These are phyloP conservation scores for Notarius quadriscutis DNA, from an alignment of 2,113 vertebrate genomes.

Conservation along the genomic window DNA sequence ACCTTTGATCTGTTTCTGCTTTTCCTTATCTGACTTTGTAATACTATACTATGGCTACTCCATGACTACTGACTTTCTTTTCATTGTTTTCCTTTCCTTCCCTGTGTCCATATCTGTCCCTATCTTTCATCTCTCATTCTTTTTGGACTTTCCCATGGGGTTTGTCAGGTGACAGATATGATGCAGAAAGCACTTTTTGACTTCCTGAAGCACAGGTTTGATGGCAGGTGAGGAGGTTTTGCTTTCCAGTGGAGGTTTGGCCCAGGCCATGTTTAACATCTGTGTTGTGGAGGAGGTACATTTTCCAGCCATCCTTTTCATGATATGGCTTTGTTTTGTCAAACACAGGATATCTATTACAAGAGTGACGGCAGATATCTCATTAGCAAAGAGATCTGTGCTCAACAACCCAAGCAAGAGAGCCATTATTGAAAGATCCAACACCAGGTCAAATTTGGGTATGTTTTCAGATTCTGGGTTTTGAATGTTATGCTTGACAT, in stretches of 20 bases:
- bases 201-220: constrained; percentile 99
- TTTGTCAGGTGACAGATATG: constrained; percentile 96
- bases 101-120: constrained; percentile 9
- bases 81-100: constrained; percentile 39
- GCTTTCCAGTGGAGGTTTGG: background rate
- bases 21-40: constrained; percentile 11
- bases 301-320: constrained; percentile 54
- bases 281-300: background rate
- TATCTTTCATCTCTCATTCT: constrained; percentile 50
- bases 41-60: background rate
- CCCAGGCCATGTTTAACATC: background rate
- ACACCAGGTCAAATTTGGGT: constrained; percentile 95
- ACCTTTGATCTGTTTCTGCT: constrained; percentile 7
- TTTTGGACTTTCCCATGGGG: constrained; percentile 25
- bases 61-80: background rate
- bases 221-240: constrained; percentile 89
- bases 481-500: constrained; percentile 47
- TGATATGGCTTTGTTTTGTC: constrained; percentile 33
- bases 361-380: constrained; percentile 97
- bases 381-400: constrained; percentile 97
- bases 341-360: constrained; percentile 94
- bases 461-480: constrained; percentile 64
- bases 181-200: constrained; percentile 99
- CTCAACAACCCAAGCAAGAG: constrained; percentile 98
- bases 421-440: constrained; percentile 95